Conservation (phyloP, 1,140 invertebrate genomes). For the Rhopalosiphum maidis region DNA sequence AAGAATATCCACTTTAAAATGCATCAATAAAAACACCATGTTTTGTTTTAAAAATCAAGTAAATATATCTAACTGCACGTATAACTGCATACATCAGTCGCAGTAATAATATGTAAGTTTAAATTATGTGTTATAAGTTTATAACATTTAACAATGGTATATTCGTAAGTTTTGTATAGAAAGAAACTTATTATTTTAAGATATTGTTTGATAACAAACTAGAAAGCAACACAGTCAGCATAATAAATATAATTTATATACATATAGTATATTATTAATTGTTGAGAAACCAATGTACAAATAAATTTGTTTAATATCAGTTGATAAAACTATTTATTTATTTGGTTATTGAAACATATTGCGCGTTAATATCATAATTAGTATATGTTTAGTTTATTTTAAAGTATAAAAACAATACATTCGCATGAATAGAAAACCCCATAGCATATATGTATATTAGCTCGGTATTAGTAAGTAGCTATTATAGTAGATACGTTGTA, state of each 20-base stretch:
- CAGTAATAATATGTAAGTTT: background rate
- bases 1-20: background rate
- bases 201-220: background rate
- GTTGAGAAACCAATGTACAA: background rate
- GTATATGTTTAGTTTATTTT: background rate
- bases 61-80: background rate
- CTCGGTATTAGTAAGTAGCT: too few relatives aligned
- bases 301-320: conserved; percentile 1
- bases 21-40: background rate
- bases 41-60: background rate
- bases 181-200: background rate
- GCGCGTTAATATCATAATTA: background rate
- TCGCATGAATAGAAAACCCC: too few relatives aligned
- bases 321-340: background rate
- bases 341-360: background rate
- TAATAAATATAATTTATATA: background rate
- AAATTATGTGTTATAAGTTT: background rate
- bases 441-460: too few relatives aligned
- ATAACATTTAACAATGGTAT: background rate
- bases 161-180: background rate
- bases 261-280: background rate
- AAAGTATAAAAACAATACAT: too few relatives aligned
- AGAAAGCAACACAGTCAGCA: background rate
- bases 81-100: background rate
- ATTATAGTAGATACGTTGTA: background rate